phyloP scores from a whole-genome alignment of 2,113 vertebrate genomes.

The Sander lucioperca region DNA sequence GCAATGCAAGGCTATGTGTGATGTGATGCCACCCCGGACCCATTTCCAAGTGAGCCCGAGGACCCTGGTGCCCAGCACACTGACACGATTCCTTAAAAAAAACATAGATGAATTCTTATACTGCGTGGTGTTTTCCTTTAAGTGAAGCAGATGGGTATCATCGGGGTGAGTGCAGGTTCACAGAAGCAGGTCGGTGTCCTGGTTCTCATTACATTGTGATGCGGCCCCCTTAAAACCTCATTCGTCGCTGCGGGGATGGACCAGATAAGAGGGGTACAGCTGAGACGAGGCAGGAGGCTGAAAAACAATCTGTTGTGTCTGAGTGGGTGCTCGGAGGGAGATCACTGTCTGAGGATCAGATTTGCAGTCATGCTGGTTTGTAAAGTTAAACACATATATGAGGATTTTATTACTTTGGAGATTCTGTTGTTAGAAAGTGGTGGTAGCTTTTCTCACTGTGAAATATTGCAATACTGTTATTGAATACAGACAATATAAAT shows the following conservation, averaged over 20 bases:
- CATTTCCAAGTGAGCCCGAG: neutral
- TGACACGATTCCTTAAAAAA: neutral
- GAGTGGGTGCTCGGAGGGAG: slow-evolving; percentile 33
- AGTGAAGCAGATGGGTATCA: slow-evolving; percentile 5
- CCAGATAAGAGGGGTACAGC: neutral
- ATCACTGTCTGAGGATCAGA: slow-evolving; percentile 21
- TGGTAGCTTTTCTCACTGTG: neutral
- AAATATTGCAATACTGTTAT: neutral
- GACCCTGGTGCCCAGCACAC: neutral
- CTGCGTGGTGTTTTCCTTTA: neutral
- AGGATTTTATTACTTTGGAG: neutral
- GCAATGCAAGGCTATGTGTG: too few relatives aligned
- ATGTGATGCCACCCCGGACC: neutral
- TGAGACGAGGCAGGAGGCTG: slow-evolving; percentile 30
- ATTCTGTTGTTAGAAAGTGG: neutral
- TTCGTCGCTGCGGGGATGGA: slow-evolving; percentile 16
- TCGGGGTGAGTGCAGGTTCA: neutral
- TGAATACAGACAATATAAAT: neutral
- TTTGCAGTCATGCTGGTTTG: slow-evolving; percentile 26
- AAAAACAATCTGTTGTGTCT: slow-evolving; percentile 57
- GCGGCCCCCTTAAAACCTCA: slow-evolving; percentile 18
- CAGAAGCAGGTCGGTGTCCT: neutral
- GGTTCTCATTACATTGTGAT: slow-evolving; percentile 45
- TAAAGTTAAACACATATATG: slow-evolving; percentile 5
- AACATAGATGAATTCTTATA: neutral